A percentile compares a stretch with the other conserved stretches of the same genome.
Conservation (phyloP, 2,888 invertebrate genomes). For the Zonitis immaculata region DNA sequence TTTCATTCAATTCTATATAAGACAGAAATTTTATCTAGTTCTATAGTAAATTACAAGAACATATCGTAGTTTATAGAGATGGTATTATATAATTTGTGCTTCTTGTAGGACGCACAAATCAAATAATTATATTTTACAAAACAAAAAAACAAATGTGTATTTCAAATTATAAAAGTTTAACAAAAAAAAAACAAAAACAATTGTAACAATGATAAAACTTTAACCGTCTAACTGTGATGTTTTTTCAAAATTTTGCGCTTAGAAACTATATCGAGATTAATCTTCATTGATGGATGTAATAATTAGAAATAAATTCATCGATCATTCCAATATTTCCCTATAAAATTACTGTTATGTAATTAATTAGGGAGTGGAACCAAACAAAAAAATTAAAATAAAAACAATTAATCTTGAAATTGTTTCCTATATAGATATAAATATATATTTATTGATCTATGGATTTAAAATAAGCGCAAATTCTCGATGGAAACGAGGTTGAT, state of each 20-base stretch:
- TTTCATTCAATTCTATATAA: constrained; percentile 36
- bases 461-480: constrained; percentile 23
- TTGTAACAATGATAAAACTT: constrained; percentile 28
- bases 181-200: background rate
- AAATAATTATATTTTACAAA: constrained; percentile 11
- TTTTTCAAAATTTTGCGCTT: constrained; percentile 32
- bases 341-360: background rate
- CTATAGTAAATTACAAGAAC: constrained; percentile 26
- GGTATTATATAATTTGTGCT: constrained; percentile 20
- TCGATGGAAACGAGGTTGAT: constrained; percentile 37
- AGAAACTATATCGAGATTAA: constrained; percentile 23
- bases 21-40: too few relatives aligned
- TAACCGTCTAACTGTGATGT: constrained; percentile 48
- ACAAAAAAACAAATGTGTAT: constrained; percentile 26
- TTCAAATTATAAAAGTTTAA: constrained; percentile 22
- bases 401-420: constrained; percentile 27
- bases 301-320: background rate
- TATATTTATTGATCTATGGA: constrained; percentile 20
- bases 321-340: background rate
- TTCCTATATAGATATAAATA: too few relatives aligned
- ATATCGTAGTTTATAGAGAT: constrained; percentile 30
- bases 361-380: too few relatives aligned
- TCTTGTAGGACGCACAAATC: constrained; percentile 30
- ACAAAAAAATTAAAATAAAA: constrained; percentile 5
- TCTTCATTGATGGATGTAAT: background rate